These are phyloP conservation scores for Nansenia antarctica DNA, from an alignment of 2,113 vertebrate species.

Conservation along the genomic window DNA sequence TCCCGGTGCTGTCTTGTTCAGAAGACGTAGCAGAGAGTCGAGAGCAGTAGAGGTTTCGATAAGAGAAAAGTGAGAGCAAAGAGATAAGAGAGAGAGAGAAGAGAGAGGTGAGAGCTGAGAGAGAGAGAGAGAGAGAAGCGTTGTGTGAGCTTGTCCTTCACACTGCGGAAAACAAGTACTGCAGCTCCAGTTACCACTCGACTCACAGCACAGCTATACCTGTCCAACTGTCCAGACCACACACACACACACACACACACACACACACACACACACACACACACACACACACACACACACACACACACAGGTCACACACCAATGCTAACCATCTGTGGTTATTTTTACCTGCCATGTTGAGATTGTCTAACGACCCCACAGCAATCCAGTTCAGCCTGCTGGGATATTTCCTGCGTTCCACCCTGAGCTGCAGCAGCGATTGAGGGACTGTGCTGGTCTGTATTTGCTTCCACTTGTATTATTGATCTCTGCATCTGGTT, in stretches of 20 bases:
- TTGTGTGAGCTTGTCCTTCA: background rate
- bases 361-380: background rate
- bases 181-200: background rate
- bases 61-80: too few relatives aligned
- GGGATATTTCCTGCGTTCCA: background rate
- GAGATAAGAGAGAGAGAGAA: too few relatives aligned
- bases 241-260: background rate
- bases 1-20: background rate
- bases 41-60: background rate
- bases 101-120: too few relatives aligned
- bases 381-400: background rate
- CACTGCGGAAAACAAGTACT: background rate
- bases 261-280: slow-evolving; percentile 1
- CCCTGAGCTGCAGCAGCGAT: background rate
- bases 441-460: background rate
- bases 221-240: background rate
- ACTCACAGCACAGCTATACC: background rate
- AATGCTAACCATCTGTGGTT: background rate
- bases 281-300: background rate
- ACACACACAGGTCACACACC: background rate
- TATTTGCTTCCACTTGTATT: background rate
- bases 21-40: background rate
- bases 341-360: background rate
- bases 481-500: slow-evolving; percentile 29
- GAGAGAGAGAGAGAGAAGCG: too few relatives aligned